These are phyloP conservation scores for Drosophila mimetica DNA, from an alignment of 2,888 invertebrate genomes.

Conservation along the genomic window DNA sequence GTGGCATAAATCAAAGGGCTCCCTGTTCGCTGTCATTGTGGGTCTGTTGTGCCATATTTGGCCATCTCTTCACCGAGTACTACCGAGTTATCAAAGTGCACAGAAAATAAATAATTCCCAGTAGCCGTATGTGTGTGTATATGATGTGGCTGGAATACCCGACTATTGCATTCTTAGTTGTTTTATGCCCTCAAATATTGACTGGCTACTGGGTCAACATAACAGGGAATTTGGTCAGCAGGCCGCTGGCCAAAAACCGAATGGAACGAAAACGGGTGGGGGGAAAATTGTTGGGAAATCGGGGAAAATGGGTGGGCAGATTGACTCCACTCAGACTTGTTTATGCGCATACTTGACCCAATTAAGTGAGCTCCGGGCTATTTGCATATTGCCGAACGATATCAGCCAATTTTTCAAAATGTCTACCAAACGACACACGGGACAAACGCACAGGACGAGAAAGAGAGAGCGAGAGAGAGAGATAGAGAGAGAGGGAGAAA, in stretches of 20 bases:
- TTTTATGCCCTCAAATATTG: slow-evolving; percentile 42
- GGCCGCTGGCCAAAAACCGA: slow-evolving; percentile 28
- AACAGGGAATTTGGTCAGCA: slow-evolving; percentile 41
- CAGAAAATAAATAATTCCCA: slow-evolving; percentile 31
- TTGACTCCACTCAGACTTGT: slow-evolving; percentile 53
- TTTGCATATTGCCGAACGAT: slow-evolving; percentile 67
- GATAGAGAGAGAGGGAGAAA: background rate
- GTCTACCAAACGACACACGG: slow-evolving; percentile 34
- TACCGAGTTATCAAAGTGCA: slow-evolving; percentile 34
- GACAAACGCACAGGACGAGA: slow-evolving; percentile 8
- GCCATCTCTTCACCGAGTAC: slow-evolving; percentile 4
- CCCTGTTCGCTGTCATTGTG: slow-evolving; percentile 19
- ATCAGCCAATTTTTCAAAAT: slow-evolving; percentile 55
- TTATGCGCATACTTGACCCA: slow-evolving; percentile 78
- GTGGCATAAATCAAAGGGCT: slow-evolving; percentile 8
- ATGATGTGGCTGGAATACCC: slow-evolving; percentile 10
- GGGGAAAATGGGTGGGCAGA: background rate
- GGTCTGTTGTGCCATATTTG: background rate
- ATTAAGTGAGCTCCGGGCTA: slow-evolving; percentile 65
- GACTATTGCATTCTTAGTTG: slow-evolving; percentile 38
- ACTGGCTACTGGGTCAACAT: slow-evolving; percentile 44
- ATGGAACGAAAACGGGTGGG: background rate
- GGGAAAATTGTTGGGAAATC: background rate
- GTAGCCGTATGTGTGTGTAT: slow-evolving; percentile 1
- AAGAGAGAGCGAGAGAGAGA: background rate